Percentiles rank a stretch among this genome's conserved stretches.
Evolutionary conservation across 2,113 vertebrate genomes (phyloP).

Genomic region (Myiopsitta monachus): DNA sequence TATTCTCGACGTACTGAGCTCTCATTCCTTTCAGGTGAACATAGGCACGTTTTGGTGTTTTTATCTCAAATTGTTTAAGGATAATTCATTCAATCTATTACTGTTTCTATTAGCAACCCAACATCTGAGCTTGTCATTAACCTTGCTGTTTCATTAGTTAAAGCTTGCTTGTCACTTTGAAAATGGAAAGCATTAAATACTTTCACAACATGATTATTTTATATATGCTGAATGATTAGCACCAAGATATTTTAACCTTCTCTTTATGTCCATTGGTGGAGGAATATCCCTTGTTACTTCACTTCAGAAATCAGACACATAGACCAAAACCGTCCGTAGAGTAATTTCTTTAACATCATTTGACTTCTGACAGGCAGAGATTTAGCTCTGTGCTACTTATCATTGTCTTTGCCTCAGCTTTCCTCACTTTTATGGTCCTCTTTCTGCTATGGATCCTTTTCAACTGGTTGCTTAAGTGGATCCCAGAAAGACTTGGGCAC

Average conservation of each 20-base stretch:
- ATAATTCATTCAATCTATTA: not conserved
- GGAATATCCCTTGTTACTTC: not conserved
- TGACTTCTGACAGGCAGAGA: not conserved
- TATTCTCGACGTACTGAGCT: not conserved
- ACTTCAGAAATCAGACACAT: not conserved
- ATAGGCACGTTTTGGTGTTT: not conserved
- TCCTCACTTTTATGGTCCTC: not conserved
- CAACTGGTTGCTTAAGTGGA: not conserved
- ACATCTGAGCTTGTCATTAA: constrained; percentile 6
- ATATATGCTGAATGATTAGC: not conserved
- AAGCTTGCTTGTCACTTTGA: not conserved
- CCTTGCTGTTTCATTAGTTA: constrained; percentile 11
- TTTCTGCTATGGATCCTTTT: not conserved
- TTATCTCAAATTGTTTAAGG: not conserved
- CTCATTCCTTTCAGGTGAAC: not conserved
- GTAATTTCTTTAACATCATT: not conserved
- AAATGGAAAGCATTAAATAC: not conserved
- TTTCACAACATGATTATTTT: not conserved
- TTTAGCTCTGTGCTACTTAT: not conserved
- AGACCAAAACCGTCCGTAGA: not conserved
- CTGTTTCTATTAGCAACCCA: not conserved
- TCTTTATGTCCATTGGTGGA: not conserved
- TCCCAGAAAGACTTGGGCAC: not conserved
- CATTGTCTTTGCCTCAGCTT: not conserved
- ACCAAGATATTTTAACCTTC: not conserved